A percentile compares a stretch with the other conserved stretches of the same genome.
Conservation (phyloP, 1,140 invertebrate species). For the Anastrepha ludens region DNA sequence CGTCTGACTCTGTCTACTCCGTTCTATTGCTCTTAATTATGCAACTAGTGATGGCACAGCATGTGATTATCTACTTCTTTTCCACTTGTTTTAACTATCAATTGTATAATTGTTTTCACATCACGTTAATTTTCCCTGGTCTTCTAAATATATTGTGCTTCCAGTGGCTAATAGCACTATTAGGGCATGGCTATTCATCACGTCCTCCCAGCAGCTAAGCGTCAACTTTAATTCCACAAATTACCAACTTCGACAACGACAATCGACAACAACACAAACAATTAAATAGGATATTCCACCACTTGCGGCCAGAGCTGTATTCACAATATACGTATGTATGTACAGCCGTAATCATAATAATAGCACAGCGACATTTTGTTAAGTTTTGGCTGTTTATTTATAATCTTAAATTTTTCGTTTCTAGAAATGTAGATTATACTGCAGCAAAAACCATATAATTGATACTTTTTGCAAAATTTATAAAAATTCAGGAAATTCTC, state of each 20-base stretch:
- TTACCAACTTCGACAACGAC: conserved; percentile 5
- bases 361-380: too few species aligned
- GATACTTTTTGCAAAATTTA: too few species aligned
- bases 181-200: conserved; percentile 4
- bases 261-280: not conserved
- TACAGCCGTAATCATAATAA: not conserved
- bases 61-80: too few species aligned
- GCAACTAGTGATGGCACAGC: not conserved
- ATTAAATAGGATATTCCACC: not conserved
- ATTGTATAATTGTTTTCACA: not conserved
- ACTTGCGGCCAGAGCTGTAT: not conserved
- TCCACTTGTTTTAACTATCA: not conserved
- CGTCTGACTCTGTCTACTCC: too few species aligned
- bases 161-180: not conserved
- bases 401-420: too few species aligned
- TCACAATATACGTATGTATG: too few species aligned
- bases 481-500: too few species aligned
- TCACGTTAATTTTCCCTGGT: not conserved
- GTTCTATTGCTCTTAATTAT: not conserved
- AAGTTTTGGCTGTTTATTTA: too few species aligned
- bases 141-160: not conserved
- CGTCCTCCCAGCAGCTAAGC: not conserved
- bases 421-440: too few species aligned
- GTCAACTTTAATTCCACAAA: not conserved
- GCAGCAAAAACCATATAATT: too few species aligned